These are phyloP conservation scores for Epirrhoe alternata DNA, from an alignment of 2,888 invertebrate genomes.

Conservation along the genomic window DNA sequence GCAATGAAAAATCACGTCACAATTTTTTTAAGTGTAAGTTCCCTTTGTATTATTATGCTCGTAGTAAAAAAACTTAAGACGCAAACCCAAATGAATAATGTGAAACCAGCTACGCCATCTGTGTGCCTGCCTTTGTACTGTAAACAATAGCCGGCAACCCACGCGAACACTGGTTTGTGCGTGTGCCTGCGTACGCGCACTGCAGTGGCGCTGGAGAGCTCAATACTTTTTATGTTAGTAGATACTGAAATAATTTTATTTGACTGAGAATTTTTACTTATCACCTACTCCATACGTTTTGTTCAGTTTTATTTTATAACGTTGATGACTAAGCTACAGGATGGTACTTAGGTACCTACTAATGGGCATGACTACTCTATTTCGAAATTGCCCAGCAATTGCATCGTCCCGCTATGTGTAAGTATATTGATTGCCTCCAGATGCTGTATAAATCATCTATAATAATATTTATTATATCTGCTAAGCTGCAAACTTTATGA, in stretches of 20 bases:
- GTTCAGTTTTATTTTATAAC: no score
- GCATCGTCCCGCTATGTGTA: background rate
- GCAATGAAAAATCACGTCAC: no score
- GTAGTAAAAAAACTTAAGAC: no score
- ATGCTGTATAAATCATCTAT: background rate
- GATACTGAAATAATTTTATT: no score
- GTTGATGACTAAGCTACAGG: background rate
- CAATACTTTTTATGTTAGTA: background rate
- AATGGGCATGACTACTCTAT: background rate
- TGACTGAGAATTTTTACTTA: background rate
- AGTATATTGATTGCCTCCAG: background rate
- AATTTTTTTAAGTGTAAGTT: no score
- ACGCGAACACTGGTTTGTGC: background rate
- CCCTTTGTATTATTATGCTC: no score
- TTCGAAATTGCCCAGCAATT: background rate
- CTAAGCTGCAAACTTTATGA: background rate
- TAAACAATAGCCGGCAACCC: constrained; percentile 30
- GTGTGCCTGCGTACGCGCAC: constrained; percentile 11
- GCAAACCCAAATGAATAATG: background rate
- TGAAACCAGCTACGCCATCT: constrained; percentile 38
- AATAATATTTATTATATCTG: background rate
- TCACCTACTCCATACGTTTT: background rate
- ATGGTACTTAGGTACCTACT: background rate
- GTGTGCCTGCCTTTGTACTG: constrained; percentile 24
- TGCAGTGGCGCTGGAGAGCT: constrained; percentile 27